Percentiles rank a stretch among this genome's conserved stretches.
phyloP scores from a whole-genome alignment of 2,113 vertebrate species.

The Ellobius talpinus region DNA sequence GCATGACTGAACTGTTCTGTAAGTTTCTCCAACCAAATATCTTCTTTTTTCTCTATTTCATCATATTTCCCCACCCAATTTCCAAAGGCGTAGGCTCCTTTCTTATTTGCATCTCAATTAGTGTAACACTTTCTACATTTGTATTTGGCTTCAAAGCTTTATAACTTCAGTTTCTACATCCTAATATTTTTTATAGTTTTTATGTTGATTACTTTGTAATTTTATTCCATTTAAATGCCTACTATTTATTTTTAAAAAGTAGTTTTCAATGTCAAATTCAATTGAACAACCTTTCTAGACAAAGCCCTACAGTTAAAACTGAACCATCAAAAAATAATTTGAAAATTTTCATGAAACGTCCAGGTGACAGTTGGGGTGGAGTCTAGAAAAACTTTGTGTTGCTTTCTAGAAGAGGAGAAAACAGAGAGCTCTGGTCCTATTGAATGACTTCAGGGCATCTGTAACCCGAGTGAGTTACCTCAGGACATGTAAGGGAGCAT shows the following conservation, averaged over 20 bases:
- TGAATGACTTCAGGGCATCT: background rate
- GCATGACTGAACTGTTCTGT: background rate
- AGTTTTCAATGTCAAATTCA: background rate
- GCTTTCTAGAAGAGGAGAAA: background rate
- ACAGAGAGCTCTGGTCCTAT: background rate
- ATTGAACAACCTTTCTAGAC: background rate
- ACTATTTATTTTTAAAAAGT: background rate
- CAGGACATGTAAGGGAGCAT: background rate
- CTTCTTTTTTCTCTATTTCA: too few species aligned
- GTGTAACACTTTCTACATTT: background rate
- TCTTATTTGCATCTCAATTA: background rate
- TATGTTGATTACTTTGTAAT: background rate
- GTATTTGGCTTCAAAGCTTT: background rate
- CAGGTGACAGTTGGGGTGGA: fast-evolving
- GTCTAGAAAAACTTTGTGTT: background rate
- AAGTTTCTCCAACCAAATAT: background rate
- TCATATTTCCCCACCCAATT: background rate
- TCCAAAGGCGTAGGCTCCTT: background rate
- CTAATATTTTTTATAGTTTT: background rate
- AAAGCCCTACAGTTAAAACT: background rate
- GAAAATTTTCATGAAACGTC: too few species aligned
- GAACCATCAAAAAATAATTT: too few species aligned
- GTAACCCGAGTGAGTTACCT: background rate
- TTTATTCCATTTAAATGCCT: background rate
- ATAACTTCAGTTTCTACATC: background rate